Evolutionary conservation across 1,140 invertebrate genomes (phyloP), one percentile per base, ranked within the genome.

Genomic region (Drosophila insularis): DNA sequence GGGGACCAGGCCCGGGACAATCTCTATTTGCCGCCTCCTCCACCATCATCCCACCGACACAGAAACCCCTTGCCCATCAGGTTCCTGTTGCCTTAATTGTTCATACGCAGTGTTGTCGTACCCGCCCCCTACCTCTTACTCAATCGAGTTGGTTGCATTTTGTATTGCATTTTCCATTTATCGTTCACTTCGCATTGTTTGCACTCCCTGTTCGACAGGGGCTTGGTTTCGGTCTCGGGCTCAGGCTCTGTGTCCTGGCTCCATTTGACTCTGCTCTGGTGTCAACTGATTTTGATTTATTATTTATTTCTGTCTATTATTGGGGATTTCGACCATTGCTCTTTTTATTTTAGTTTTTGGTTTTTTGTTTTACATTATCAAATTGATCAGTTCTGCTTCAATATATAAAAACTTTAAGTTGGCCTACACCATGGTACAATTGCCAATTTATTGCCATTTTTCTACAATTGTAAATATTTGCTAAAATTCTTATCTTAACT

Each of bases 101-200:
- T 67, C 55, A 39, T 50, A 50, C 43, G 43, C 43, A 50, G 43
- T 50, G 43, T 50, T 19, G 43, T 19, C 13, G 11, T 3, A 8
- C 17, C 43, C 43, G 2, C 43, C 17, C 3, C 17, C 43, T 6
- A 19, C 43, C 43, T 19, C 43, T 50, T 13, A 50, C 43, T 50
- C 43, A 50, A 50, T 50, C 43, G 43, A 50, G 17, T 50, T 50
- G 43, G 43, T 50, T 50, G 43, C 66, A 62, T 40, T 64, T 67
- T 55, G 60, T 58, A 59, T 67, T 58, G 19, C 35, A 54, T 68
- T 55, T 74, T 78, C 46, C 60, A 70, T 68, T 81, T 81, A 81
- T 81, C 78, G 73, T 53, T 65, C 64, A 56, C 23, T 56, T 13
- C 13, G 21, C 74, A 77, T 77, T 81, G 78, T 78, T 74, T 78